Evolutionary conservation across 1,140 invertebrate species (phyloP).

Genomic region (Drosophila subpulchrella): DNA sequence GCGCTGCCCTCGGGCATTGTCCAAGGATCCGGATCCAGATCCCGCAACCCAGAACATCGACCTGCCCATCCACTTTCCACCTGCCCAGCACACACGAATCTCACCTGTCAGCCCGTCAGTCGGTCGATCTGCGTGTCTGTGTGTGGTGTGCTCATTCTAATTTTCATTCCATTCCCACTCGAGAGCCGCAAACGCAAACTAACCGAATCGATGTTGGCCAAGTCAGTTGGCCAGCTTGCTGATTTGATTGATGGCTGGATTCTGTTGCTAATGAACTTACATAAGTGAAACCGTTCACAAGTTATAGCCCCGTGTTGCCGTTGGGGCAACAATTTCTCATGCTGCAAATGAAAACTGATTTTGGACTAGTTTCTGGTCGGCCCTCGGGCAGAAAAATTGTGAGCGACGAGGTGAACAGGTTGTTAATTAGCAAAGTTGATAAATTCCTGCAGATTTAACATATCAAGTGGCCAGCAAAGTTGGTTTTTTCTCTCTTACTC

Average conservation of each 20-base stretch:
- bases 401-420: neutral
- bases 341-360: constrained; percentile 33
- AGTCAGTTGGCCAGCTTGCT: constrained; percentile 67
- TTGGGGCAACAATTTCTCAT: constrained; percentile 18
- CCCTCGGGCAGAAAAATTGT: constrained; percentile 3
- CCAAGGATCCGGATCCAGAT: constrained; percentile 10
- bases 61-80: neutral
- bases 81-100: constrained; percentile 5
- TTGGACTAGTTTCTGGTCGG: constrained; percentile 7
- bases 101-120: constrained; percentile 18
- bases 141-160: constrained; percentile 58
- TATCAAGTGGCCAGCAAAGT: constrained; percentile 45
- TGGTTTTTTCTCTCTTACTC: neutral
- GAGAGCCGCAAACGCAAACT: constrained; percentile 14
- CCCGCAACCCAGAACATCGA: constrained; percentile 9
- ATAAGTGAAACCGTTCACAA: constrained; percentile 68
- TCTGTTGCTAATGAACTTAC: constrained; percentile 66
- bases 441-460: constrained; percentile 59
- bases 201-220: constrained; percentile 22
- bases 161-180: constrained; percentile 76
- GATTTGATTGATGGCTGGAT: constrained; percentile 73
- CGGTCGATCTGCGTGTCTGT: neutral
- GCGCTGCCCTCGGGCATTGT: constrained; percentile 56
- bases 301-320: constrained; percentile 31
- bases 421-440: constrained; percentile 75